Base-by-base conservation (phyloP, 2,888 invertebrate species). In the Athalia rosae region DNA sequence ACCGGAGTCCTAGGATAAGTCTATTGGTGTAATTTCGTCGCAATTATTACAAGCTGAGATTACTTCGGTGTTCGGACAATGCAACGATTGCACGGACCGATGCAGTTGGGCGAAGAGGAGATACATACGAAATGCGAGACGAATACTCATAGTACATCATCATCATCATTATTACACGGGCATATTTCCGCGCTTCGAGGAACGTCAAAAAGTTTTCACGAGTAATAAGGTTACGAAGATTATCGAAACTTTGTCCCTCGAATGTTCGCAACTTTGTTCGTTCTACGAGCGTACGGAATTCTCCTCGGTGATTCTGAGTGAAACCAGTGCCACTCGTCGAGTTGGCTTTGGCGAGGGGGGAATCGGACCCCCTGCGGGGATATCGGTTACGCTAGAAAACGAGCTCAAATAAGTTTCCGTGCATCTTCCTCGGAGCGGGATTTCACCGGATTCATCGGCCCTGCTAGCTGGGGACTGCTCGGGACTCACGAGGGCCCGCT, bases 301-400 rank as follows among this genome's bases (percentile, higher is more conserved):
- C 28, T 28, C 28, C 2, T 28, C 28, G 28, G 28, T 28, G 0
- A 28, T 28, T 2, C 28, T 28, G 28, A 28, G 28, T 28, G 28
- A 28, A 28, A 28, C 28, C 28, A 28, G 28, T 28, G 28, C 28
- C 28, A 28, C 28, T 28, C 28, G 28, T 11, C 48, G 61, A 59
- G 50, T 74, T 74, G 50, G 61, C 74, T 47, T 48, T 50, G 74
- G 59, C 61, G 41, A 59, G 56, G 28, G 28, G 28, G 28, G n/a
- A n/a, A 28, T 28, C 28, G 28, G 78, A 81, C 85, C 87, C 88
- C 88, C 88, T 84, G 86, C 85, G 82, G 85, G 83, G 87, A 87
- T 89, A 89, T 89, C 88, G 87, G 88, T 89, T 89, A 88, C 89
- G 88, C 87, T 88, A 83, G n/a, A 86, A 89, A 87, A 86, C 88